Conservation (phyloP, 2,888 invertebrate genomes). For the Brenthis daphne region DNA sequence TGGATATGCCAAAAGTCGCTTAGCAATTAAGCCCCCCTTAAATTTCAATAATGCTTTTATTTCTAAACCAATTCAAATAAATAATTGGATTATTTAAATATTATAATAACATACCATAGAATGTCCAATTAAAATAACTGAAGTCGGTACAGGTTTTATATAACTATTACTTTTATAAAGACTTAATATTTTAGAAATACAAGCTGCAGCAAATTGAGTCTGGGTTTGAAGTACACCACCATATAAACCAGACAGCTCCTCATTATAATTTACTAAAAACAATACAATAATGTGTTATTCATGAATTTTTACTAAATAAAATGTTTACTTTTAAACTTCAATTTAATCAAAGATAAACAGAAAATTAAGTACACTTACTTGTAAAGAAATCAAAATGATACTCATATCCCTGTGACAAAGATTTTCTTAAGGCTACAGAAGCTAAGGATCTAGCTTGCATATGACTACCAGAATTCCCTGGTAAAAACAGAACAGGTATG, state of each 20-base stretch:
- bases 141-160: slow-evolving; percentile 65
- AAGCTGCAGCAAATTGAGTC: slow-evolving; percentile 86
- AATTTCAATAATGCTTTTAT: slow-evolving; percentile 36
- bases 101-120: slow-evolving; percentile 88
- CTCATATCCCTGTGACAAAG: slow-evolving; percentile 84
- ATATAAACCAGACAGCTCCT: slow-evolving; percentile 93
- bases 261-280: slow-evolving; percentile 89
- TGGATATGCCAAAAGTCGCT: slow-evolving; percentile 85
- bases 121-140: slow-evolving; percentile 95
- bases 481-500: slow-evolving; percentile 96
- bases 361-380: slow-evolving; percentile 53
- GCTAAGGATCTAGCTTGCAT: slow-evolving; percentile 96
- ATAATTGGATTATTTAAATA: not conserved
- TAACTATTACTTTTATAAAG: slow-evolving; percentile 84
- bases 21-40: slow-evolving; percentile 92
- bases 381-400: slow-evolving; percentile 96
- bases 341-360: not conserved
- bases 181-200: slow-evolving; percentile 87
- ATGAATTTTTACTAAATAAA: slow-evolving; percentile 9
- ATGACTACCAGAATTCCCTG: slow-evolving; percentile 96
- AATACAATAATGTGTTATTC: slow-evolving; percentile 16
- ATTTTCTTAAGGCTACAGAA: slow-evolving; percentile 94
- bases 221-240: slow-evolving; percentile 92
- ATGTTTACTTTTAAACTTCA: slow-evolving; percentile 8
- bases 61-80: not conserved